Evolutionary conservation across 2,888 invertebrate genomes (phyloP).

Genomic region (Clistopyga incitator): DNA sequence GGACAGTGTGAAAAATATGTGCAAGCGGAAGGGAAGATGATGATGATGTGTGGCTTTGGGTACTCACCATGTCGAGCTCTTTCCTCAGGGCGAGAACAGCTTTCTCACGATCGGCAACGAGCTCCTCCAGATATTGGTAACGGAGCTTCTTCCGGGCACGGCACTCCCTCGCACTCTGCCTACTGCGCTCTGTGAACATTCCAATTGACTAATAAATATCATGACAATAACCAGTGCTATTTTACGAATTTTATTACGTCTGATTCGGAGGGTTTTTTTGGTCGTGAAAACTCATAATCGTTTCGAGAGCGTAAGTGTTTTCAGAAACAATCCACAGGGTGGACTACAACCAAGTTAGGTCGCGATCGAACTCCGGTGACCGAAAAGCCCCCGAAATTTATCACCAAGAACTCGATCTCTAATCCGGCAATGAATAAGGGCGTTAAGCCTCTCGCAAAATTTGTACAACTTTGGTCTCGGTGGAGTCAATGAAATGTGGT

Average conservation of each 20-base stretch:
- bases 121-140: constrained; percentile 98
- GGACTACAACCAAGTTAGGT: no score
- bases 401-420: no score
- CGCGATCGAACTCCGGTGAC: no score
- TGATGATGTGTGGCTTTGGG: background rate
- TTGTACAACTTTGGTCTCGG: no score
- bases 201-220: constrained; percentile 52
- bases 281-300: no score
- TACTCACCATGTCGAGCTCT: constrained; percentile 94
- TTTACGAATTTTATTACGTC: background rate
- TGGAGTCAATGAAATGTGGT: no score
- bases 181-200: constrained; percentile 91
- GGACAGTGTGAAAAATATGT: background rate
- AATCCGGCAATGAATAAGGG: no score
- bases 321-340: no score
- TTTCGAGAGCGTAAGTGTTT: no score
- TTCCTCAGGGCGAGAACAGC: constrained; percentile 94
- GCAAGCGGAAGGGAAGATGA: background rate
- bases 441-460: no score
- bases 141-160: constrained; percentile 98
- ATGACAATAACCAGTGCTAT: background rate
- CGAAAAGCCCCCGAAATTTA: no score
- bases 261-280: no score
- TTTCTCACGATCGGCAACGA: constrained; percentile 96
- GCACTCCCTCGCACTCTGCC: constrained; percentile 98